These are phyloP conservation scores for Ranitomeya imitator DNA, from an alignment of 2,113 vertebrate species.

Conservation along the genomic window DNA sequence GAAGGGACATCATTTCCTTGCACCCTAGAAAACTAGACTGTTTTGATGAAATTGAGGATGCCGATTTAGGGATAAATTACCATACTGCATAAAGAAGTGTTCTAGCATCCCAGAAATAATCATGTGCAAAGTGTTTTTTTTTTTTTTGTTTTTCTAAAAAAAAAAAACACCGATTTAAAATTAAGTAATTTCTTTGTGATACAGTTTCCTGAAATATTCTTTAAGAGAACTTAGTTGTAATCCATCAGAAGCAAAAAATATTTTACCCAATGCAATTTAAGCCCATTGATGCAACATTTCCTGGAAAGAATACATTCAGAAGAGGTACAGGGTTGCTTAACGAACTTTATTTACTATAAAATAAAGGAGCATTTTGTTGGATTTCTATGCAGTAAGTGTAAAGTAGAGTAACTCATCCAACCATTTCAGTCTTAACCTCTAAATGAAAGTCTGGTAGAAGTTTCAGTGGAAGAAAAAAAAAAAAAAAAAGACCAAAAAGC, in stretches of 20 bases:
- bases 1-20: too few relatives aligned
- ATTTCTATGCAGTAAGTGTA: slow-evolving; percentile 26
- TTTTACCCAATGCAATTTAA: not conserved
- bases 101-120: too few relatives aligned
- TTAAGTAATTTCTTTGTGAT: too few relatives aligned
- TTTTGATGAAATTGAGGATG: too few relatives aligned
- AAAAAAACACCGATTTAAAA: too few relatives aligned
- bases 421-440: slow-evolving; percentile 77
- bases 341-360: slow-evolving; percentile 47
- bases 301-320: not conserved
- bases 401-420: slow-evolving; percentile 49
- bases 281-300: not conserved
- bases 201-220: too few relatives aligned
- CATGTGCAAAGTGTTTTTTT: too few relatives aligned
- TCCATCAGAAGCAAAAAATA: not conserved
- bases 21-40: too few relatives aligned
- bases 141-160: too few relatives aligned
- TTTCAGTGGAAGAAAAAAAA: slow-evolving; percentile 73
- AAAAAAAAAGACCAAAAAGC: slow-evolving; percentile 79
- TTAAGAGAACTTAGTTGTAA: too few relatives aligned
- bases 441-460: slow-evolving; percentile 77
- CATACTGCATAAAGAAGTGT: too few relatives aligned
- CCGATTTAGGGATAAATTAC: too few relatives aligned
- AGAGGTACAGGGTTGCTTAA: slow-evolving; percentile 4
- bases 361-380: slow-evolving; percentile 29